Percentiles rank a stretch among this genome's conserved stretches.
Conservation (phyloP, 37 sponge, comb jelly and placozoan genomes). For the Haliclona indistincta region DNA sequence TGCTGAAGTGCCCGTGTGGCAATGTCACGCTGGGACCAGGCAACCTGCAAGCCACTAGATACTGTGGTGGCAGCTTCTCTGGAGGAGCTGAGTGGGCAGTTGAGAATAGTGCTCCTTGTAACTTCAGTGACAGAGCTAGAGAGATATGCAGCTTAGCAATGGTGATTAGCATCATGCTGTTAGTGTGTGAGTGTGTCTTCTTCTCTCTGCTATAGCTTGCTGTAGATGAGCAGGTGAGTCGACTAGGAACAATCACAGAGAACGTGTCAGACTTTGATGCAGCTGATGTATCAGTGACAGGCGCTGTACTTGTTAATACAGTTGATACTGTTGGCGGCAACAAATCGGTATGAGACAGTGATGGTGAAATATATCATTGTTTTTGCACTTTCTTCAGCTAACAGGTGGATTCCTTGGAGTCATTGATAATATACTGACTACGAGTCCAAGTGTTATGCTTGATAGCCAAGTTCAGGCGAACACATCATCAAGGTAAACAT, state of each 20-base stretch:
- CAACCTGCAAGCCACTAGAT: background rate
- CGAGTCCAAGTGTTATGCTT: background rate
- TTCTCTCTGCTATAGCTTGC: background rate
- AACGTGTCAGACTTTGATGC: background rate
- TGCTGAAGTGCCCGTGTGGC: conserved; percentile 1
- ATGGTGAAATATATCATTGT: background rate
- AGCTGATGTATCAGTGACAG: background rate
- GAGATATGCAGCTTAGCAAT: conserved; percentile 2
- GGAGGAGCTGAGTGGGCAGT: background rate
- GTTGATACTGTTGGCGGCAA: background rate
- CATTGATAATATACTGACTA: background rate
- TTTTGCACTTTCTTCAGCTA: background rate
- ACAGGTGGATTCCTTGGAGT: background rate
- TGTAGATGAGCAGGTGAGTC: background rate
- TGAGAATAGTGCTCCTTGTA: background rate
- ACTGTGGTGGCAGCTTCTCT: conserved; percentile 5
- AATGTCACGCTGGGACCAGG: background rate
- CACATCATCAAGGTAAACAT: background rate
- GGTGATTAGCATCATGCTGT: too few species aligned
- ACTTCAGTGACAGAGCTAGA: conserved; percentile 6
- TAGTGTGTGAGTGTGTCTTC: background rate
- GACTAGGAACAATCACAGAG: background rate
- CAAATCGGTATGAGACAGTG: background rate
- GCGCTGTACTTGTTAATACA: background rate
- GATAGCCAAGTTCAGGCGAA: background rate